Conservation (phyloP, 2,113 vertebrate genomes). For the Lontra canadensis region DNA sequence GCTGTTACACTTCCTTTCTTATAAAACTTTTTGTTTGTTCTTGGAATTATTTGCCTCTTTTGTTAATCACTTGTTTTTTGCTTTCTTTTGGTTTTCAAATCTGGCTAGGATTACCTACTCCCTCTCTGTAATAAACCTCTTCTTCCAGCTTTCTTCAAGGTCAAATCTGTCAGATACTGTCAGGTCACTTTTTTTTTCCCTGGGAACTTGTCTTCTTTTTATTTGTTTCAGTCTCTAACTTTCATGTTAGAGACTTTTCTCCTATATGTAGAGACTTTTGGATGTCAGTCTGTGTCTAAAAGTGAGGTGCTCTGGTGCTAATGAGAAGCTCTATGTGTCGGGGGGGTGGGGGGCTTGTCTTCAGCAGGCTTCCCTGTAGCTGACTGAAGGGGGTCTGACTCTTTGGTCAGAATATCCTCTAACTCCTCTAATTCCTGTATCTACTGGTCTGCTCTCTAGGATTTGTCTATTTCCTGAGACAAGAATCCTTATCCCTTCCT, state of each 20-base stretch:
- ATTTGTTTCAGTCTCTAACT: background rate
- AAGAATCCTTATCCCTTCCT: background rate
- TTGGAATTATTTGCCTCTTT: background rate
- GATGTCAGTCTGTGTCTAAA: background rate
- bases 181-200: background rate
- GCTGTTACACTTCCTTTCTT: background rate
- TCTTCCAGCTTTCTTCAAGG: background rate
- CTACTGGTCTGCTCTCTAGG: background rate
- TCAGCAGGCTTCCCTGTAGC: background rate
- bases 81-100: background rate
- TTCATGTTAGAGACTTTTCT: background rate
- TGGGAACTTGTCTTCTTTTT: background rate
- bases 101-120: background rate
- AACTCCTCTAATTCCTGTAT: background rate
- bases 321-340: background rate
- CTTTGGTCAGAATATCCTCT: background rate
- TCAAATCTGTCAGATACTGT: background rate
- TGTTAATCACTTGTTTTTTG: background rate
- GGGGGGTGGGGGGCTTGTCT: background rate
- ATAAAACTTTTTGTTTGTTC: background rate
- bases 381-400: background rate
- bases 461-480: background rate
- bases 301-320: background rate
- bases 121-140: background rate
- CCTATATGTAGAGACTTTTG: background rate